Evolutionary conservation across 2,797 vertebrate species (phyloP).

Genomic region (Clarias platycephalus): DNA sequence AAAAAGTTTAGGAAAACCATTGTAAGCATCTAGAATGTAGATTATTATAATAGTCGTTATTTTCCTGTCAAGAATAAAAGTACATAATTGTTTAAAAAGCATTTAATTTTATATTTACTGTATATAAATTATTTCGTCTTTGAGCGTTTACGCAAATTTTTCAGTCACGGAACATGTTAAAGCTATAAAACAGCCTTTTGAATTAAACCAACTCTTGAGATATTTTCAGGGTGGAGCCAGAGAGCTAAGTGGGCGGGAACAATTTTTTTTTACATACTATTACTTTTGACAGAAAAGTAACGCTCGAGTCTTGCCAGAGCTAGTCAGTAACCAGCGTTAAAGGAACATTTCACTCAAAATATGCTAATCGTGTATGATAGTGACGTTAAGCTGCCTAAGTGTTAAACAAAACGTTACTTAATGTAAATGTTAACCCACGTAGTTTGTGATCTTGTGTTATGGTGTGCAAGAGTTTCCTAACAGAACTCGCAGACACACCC

Average conservation of each 20-base stretch:
- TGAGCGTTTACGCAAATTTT: neutral
- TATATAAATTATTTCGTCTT: neutral
- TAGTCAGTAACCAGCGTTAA: neutral
- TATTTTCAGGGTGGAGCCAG: neutral
- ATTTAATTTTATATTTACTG: too few species aligned
- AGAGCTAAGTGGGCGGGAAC: neutral
- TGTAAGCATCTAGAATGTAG: neutral
- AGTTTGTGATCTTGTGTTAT: neutral
- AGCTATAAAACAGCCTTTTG: neutral
- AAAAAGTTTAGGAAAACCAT: neutral
- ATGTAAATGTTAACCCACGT: neutral
- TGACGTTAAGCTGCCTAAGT: neutral
- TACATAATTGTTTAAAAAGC: too few species aligned
- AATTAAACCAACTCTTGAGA: neutral
- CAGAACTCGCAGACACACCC: neutral
- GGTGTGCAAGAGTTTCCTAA: neutral
- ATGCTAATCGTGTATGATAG: neutral
- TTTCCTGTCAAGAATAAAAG: neutral
- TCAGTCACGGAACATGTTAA: neutral
- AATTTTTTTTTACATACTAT: neutral
- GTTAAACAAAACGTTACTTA: neutral
- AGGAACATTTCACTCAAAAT: neutral
- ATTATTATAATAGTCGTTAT: neutral
- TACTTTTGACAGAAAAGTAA: constrained; percentile 15
- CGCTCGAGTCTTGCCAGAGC: neutral